phyloP scores from a whole-genome alignment of 2,797 vertebrate species.

The Propithecus deckenii region DNA sequence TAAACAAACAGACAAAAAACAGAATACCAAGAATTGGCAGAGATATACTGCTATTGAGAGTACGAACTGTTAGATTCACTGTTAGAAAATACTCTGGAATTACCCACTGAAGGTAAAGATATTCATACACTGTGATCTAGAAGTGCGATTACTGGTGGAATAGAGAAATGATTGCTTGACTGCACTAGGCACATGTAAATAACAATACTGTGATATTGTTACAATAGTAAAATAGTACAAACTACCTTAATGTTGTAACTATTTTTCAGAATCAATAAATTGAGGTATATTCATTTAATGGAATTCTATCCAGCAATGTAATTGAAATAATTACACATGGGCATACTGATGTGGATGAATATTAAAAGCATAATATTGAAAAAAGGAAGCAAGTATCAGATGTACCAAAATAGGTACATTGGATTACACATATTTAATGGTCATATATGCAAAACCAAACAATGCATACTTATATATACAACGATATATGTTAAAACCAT shows the following conservation, averaged over 20 bases:
- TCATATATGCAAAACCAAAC: not conserved
- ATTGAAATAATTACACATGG: conserved; percentile 26
- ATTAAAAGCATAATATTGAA: not conserved
- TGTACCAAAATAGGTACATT: not conserved
- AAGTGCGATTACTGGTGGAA: not conserved
- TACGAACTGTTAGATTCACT: not conserved
- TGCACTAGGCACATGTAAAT: not conserved
- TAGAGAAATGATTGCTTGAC: not conserved
- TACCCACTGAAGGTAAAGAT: not conserved
- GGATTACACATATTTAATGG: not conserved
- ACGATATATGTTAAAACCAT: not conserved
- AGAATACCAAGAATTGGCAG: not conserved
- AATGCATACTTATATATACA: not conserved
- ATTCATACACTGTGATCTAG: not conserved
- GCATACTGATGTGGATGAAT: not conserved
- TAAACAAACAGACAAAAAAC: not conserved
- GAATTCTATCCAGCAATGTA: not conserved
- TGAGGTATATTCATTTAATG: not conserved
- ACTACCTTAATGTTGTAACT: not conserved
- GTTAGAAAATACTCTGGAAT: conserved; percentile 9
- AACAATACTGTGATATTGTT: not conserved
- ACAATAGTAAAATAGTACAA: not conserved
- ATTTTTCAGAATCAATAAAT: not conserved
- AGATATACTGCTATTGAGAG: not conserved
- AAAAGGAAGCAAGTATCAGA: not conserved